Percentiles rank a stretch among this genome's conserved stretches.
Conservation (phyloP, 2,113 vertebrate genomes). For the Alligator sinensis region DNA sequence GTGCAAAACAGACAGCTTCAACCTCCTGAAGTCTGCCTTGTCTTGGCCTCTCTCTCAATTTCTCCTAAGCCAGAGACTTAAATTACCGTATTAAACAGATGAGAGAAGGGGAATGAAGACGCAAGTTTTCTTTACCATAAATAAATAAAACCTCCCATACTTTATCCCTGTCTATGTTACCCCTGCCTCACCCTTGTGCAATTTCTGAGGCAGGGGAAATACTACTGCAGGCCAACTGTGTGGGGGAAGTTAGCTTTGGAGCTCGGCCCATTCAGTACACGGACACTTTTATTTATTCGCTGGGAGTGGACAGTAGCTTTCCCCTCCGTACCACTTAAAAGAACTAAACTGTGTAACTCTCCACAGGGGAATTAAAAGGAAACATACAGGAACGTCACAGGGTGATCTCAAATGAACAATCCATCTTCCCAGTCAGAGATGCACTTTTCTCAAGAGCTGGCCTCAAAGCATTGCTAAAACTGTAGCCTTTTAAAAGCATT, state of each 20-base stretch:
- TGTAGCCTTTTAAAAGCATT: neutral
- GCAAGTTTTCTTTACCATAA: too few relatives aligned
- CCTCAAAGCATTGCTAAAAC: constrained; percentile 22
- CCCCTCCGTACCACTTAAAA: neutral
- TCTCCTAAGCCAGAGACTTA: neutral
- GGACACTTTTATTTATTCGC: neutral
- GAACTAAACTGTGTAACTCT: neutral
- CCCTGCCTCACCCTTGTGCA: neutral
- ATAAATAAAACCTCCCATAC: neutral
- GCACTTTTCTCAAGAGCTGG: neutral
- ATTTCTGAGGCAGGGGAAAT: neutral
- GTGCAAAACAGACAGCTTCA: rapidly evolving
- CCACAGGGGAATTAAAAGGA: neutral
- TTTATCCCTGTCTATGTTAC: neutral
- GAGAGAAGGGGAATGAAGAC: neutral
- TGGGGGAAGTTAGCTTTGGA: neutral
- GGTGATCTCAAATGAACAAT: neutral
- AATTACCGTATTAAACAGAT: neutral
- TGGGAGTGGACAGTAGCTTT: neutral
- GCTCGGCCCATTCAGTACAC: neutral
- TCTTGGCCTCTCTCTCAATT: neutral
- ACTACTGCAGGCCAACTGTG: neutral
- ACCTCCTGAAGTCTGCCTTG: neutral
- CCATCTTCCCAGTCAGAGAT: neutral
- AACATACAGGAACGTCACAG: neutral